Conservation (phyloP, 1,140 invertebrate species). For the Euwallacea fornicatus region DNA sequence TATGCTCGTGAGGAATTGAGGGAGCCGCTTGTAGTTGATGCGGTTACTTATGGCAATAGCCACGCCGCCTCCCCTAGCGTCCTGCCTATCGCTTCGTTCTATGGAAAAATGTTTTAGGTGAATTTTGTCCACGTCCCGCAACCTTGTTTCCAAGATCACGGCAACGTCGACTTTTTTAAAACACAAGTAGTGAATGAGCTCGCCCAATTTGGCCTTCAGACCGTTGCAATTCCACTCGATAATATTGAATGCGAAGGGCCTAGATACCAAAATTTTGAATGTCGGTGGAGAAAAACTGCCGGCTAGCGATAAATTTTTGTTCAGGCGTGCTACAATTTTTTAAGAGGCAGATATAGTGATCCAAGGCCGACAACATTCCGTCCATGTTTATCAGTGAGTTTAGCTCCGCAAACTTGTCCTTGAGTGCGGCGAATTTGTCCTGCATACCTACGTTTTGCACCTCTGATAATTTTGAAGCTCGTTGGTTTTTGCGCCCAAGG, state of each 20-base stretch:
- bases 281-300: background rate
- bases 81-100: background rate
- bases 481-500: background rate
- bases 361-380: background rate
- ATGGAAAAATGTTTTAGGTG: background rate
- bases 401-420: background rate
- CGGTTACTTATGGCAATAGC: background rate
- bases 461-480: background rate
- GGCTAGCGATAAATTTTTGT: background rate
- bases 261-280: background rate
- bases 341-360: background rate
- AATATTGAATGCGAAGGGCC: slow-evolving; percentile 1
- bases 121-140: background rate
- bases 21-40: background rate
- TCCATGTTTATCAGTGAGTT: background rate
- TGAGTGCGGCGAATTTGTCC: background rate
- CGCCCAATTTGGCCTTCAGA: background rate
- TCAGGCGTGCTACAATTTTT: background rate
- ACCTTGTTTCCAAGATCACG: background rate
- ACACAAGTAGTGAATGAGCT: background rate
- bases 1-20: too few species aligned
- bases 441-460: background rate
- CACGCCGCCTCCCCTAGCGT: background rate
- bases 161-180: background rate
- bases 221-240: too few species aligned